Evolutionary conservation across 2,888 invertebrate species (phyloP).

Genomic region (Cremastobaeus sp.): DNA sequence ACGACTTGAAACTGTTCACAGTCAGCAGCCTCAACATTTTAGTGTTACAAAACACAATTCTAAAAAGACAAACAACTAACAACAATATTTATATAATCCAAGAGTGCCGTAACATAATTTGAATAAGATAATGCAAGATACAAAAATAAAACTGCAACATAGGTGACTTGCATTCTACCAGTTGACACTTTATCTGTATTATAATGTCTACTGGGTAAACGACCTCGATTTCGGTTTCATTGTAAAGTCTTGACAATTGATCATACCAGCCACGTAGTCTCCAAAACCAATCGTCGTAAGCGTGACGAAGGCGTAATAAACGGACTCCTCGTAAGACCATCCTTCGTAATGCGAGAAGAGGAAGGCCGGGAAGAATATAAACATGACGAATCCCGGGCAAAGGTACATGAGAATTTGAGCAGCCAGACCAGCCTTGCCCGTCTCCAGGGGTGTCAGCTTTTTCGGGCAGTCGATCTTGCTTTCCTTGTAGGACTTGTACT

Average conservation of each 20-base stretch:
- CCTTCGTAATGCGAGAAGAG: constrained; percentile 91
- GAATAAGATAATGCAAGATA: too few relatives aligned
- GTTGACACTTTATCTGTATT: too few relatives aligned
- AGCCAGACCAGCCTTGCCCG: constrained; percentile 84
- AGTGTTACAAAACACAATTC: too few relatives aligned
- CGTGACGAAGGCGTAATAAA: constrained; percentile 93
- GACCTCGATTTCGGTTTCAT: constrained; percentile 7
- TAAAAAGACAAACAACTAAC: too few relatives aligned
- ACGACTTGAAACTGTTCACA: too few relatives aligned
- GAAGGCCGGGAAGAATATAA: constrained; percentile 91
- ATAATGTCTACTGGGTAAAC: too few relatives aligned
- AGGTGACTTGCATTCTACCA: too few relatives aligned
- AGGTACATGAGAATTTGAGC: constrained; percentile 90
- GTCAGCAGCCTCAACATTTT: too few relatives aligned
- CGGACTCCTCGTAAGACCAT: constrained; percentile 90
- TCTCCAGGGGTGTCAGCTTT: constrained; percentile 71
- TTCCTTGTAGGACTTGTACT: constrained; percentile 86
- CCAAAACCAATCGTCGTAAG: constrained; percentile 95
- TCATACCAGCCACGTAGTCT: constrained; percentile 91
- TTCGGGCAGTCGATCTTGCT: constrained; percentile 79
- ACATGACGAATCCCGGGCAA: constrained; percentile 92
- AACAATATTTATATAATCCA: too few relatives aligned
- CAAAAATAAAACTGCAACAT: too few relatives aligned
- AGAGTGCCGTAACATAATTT: too few relatives aligned
- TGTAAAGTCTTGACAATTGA: constrained; percentile 4